phyloP scores from a whole-genome alignment of 2,888 invertebrate species.

The Caenorhabditis plicata region DNA sequence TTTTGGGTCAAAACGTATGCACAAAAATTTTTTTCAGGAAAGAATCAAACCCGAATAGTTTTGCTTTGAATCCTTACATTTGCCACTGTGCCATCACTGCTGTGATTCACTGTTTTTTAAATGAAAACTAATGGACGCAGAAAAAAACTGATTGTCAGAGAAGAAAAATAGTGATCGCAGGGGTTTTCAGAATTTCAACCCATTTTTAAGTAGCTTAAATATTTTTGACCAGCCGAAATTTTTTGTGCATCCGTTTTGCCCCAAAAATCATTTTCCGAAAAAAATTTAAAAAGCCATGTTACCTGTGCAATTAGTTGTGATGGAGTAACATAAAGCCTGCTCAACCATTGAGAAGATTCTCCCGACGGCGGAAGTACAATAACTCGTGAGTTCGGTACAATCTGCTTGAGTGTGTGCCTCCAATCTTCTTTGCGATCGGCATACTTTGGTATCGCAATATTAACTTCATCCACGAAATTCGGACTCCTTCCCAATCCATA shows the following conservation, averaged over 20 bases:
- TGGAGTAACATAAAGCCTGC: conserved; percentile 64
- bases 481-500: conserved; percentile 97
- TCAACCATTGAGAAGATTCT: conserved; percentile 47
- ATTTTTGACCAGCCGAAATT: too few relatives aligned
- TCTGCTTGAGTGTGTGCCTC: conserved; percentile 42
- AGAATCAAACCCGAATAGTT: too few relatives aligned
- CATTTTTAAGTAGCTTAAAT: too few relatives aligned
- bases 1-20: too few relatives aligned
- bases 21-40: too few relatives aligned
- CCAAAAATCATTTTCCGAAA: not conserved
- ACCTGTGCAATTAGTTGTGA: conserved; percentile 58
- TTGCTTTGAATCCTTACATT: too few relatives aligned
- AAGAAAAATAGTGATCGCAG: too few relatives aligned
- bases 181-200: too few relatives aligned
- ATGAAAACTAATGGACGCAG: too few relatives aligned
- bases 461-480: conserved; percentile 77
- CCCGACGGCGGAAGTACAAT: conserved; percentile 82
- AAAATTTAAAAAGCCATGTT: conserved; percentile 5
- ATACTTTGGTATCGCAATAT: conserved; percentile 40
- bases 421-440: conserved; percentile 28
- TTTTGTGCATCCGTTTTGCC: not conserved
- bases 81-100: too few relatives aligned
- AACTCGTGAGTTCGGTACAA: conserved; percentile 94
- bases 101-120: too few relatives aligned
- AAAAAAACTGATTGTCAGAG: too few relatives aligned